Base-by-base conservation (phyloP, 2,797 vertebrate genomes). In the Euthynnus affinis region DNA sequence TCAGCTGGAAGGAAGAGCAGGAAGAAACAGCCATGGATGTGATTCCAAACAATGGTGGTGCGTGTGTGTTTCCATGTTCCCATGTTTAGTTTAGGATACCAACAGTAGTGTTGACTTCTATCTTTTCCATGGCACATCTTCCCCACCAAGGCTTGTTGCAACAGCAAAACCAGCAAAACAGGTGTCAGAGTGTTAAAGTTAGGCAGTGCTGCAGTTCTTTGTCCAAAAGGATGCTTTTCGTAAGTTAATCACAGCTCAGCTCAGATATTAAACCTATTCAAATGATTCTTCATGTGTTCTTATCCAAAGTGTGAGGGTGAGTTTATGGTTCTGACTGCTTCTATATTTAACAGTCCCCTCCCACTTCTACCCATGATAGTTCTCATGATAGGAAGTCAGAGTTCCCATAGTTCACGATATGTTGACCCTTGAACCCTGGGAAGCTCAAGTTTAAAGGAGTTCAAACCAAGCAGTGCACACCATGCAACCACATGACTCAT, bases 41-140 rank as follows among this genome's bases (percentile, higher is more conserved):
- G 63, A 62, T 66, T 68, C 74, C 58, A 82, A 79, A 75, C 57
- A 83, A 77, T 89, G 60, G 63, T 88, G 60, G 63, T 71, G 62
- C 55, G 62, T 78, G 48, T 74, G n/a, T 78, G 23, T 76, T 62
- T 77, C 44, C 46, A 44, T 75, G 62, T 72, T 55, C 12, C 15
- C 14, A 23, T 56, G 27, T 57, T n/a, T 40, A 8, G 53, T 44
- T 73, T 65, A 23, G 70, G 65, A 76, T 76, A 68, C 25, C 37
- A 59, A 71, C 65, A 61, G 52, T n/a, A 2, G 27, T 53, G 65
- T 15, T 60, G 60, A 76, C 15, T 23, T 40, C 18, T 27, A 9
- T 66, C 72, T 61, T 60, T 69, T 59, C 53, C 9, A 15, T 52
- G 3, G 22, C 15, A 51, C 5, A 14, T 55, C 2, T 62, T 66